Evolutionary conservation across 2,888 invertebrate species (phyloP).

Genomic region (Stenchaetothrips biformis): DNA sequence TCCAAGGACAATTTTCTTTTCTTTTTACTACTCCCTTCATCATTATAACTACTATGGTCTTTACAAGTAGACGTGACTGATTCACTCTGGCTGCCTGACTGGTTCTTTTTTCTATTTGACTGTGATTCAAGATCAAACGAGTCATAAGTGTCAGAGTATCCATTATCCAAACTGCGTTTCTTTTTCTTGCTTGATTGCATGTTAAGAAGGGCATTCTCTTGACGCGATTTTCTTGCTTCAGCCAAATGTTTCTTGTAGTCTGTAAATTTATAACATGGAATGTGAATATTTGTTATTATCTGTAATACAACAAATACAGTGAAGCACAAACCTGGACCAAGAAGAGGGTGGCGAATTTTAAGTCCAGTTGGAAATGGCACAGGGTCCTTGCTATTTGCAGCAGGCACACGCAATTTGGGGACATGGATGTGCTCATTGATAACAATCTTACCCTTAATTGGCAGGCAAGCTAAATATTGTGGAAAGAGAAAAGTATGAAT

Average conservation of each 20-base stretch:
- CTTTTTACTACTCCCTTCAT: background rate
- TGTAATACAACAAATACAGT: too few relatives aligned
- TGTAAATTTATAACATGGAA: background rate
- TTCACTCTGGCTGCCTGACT: background rate
- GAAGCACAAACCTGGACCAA: background rate
- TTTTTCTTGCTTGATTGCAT: background rate
- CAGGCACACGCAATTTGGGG: background rate
- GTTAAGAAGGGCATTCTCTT: background rate
- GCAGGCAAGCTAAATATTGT: background rate
- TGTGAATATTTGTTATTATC: background rate
- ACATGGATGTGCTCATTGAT: slow-evolving; percentile 7
- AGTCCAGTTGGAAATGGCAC: background rate
- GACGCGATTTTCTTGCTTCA: background rate
- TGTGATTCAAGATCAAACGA: background rate
- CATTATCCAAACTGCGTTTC: background rate
- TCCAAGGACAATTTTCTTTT: background rate
- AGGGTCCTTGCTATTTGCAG: background rate
- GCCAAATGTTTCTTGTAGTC: background rate
- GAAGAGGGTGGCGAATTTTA: background rate
- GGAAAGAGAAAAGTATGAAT: too few relatives aligned
- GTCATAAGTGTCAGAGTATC: too few relatives aligned
- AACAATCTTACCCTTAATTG: background rate
- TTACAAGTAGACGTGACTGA: background rate
- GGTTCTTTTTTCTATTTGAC: background rate
- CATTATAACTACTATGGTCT: background rate